Percentiles rank a stretch among this genome's conserved stretches.
These are phyloP conservation scores for Cuculus canorus DNA, from an alignment of 2,797 vertebrate genomes.

Conservation along the genomic window DNA sequence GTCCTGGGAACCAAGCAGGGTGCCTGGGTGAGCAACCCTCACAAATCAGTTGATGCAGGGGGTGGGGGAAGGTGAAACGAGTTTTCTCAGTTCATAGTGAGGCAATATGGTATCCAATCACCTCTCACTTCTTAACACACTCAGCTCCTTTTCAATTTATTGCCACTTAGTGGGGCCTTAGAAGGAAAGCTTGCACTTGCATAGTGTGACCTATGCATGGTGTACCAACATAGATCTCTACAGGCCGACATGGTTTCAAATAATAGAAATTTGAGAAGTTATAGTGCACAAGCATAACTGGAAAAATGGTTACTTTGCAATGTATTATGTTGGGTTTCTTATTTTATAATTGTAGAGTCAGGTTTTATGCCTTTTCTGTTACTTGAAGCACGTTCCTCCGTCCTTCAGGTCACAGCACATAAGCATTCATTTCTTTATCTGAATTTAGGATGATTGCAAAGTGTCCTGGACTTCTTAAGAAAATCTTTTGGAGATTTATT, in stretches of 20 bases:
- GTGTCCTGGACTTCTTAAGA: not conserved
- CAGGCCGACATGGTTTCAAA: not conserved
- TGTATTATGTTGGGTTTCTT: not conserved
- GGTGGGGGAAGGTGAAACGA: not conserved
- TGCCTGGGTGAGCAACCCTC: fast-evolving
- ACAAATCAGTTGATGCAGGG: fast-evolving
- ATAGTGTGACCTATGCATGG: not conserved
- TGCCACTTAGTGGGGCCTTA: fast-evolving
- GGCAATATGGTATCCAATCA: fast-evolving
- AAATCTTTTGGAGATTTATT: not conserved
- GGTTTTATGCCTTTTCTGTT: not conserved
- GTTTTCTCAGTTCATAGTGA: not conserved
- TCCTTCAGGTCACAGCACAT: not conserved
- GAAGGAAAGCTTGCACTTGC: not conserved
- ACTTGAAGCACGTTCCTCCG: not conserved
- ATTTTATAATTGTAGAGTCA: not conserved
- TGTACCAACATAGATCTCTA: not conserved
- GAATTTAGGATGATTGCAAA: not conserved
- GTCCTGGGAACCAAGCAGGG: not conserved
- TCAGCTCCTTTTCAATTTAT: not conserved
- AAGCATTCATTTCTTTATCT: not conserved
- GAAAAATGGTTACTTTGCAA: not conserved
- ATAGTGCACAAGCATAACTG: not conserved
- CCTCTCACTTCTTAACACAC: not conserved
- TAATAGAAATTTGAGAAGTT: not conserved